Evolutionary conservation across 1,140 invertebrate genomes (phyloP), one percentile per base, ranked within the genome.

Genomic region (Drosophila bipectinata): DNA sequence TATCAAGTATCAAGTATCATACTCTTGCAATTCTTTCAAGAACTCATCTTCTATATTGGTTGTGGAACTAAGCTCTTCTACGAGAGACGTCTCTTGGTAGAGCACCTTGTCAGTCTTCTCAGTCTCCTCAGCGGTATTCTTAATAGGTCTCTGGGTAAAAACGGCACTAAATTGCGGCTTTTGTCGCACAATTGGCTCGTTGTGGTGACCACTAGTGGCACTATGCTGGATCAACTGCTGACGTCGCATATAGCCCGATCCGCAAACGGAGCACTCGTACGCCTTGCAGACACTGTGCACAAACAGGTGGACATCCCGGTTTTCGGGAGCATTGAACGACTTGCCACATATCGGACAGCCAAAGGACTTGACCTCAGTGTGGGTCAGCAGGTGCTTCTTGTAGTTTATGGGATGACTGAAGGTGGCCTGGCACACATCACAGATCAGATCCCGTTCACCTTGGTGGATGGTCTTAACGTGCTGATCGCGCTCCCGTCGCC

Each of bases 281-380:
- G 96, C 96, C 77, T 97, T 97, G 84, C 97, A 96, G 77, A 97
- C 95, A 66, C 95, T 96, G 90, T 97, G 96, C 44, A 97, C 95
- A 91, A 96, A 97, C 45, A 96, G 93, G 90, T 97, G 96, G 9
- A 96, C 95, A 93, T 97, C 97, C 56, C 96, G 93, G 90, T 97
- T 97, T 92, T 97, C 97, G 45, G 96, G 93, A 34, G 96, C 96
- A 74, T 95, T 96, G 89, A 97, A 97, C 21, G 94, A 93, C 90
- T 97, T 97, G n/a, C 96, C 96, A 90, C 97, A 98, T n/a, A 96
- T 94, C 92, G 97, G 96, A 73, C 97, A 98, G 2, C 93, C 84
- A 75, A 94, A 97, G 0, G 96, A 95, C 76, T 97, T 96, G 69
- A 96, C 95, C 0, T 96, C 95, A 6, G 94, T 96, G 82, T 97